Conservation (phyloP, 2,888 invertebrate species). For the Temnothorax ravouxi region DNA sequence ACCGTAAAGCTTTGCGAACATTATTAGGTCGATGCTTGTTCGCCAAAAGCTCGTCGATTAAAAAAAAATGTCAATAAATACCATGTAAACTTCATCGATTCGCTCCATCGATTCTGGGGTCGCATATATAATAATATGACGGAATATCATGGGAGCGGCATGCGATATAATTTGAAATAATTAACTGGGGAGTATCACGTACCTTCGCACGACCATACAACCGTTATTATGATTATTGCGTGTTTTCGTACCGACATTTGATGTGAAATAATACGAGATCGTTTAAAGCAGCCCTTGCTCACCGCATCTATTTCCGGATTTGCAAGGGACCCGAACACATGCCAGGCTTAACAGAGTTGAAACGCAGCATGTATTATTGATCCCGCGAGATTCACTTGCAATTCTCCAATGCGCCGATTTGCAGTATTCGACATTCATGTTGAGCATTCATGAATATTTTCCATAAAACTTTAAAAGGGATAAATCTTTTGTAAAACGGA, state of each 20-base stretch:
- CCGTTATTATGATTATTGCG: conserved; percentile 71
- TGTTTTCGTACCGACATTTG: conserved; percentile 63
- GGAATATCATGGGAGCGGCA: conserved; percentile 39
- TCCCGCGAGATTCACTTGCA: conserved; percentile 20
- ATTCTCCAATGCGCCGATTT: conserved; percentile 33
- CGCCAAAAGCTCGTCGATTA: not conserved
- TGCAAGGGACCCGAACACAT: conserved; percentile 65
- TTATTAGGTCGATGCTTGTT: not conserved
- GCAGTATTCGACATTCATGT: conserved; percentile 28
- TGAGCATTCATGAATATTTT: conserved; percentile 27
- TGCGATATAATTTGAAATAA: conserved; percentile 58
- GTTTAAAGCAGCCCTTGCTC: conserved; percentile 59
- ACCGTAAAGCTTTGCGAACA: not conserved
- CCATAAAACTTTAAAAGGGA: not conserved
- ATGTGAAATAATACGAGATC: conserved; percentile 67
- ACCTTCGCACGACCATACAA: conserved; percentile 10
- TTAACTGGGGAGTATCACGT: conserved; percentile 48
- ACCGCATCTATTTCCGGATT: conserved; percentile 70
- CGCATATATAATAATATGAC: conserved; percentile 42
- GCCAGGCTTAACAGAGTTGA: conserved; percentile 37
- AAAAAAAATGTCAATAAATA: not conserved
- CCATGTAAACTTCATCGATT: conserved; percentile 51
- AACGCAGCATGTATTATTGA: conserved; percentile 44
- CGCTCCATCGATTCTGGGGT: conserved; percentile 15
- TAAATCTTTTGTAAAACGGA: not conserved